Percentiles rank a stretch among this genome's conserved stretches.
phyloP scores from a whole-genome alignment of 37 sponge, comb jelly and placozoan species.

The Halichondria panicea region DNA sequence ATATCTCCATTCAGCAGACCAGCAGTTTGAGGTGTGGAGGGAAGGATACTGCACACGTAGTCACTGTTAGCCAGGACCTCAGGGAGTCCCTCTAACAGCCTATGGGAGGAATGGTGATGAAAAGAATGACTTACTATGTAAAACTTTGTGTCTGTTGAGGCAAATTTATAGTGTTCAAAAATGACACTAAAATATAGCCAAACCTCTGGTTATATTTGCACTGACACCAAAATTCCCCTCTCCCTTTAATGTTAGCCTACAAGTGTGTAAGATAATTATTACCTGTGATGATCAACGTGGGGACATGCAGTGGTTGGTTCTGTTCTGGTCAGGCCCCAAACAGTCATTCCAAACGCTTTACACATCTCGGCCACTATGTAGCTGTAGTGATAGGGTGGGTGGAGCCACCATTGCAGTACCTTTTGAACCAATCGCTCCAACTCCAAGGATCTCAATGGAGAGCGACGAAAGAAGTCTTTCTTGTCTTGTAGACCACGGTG shows the following conservation, averaged over 20 bases:
- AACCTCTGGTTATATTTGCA: background rate
- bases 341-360: constrained; percentile 53
- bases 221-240: no score
- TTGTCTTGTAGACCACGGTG: no score
- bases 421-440: constrained; percentile 48
- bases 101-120: no score
- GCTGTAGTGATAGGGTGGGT: background rate
- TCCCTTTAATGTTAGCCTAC: background rate
- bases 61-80: constrained; percentile 34
- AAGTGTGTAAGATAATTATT: background rate
- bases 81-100: constrained; percentile 19
- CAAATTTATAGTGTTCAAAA: no score
- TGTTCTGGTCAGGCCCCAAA: constrained; percentile 51
- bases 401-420: constrained; percentile 8
- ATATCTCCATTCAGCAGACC: constrained; percentile 45
- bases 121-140: no score
- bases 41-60: constrained; percentile 62
- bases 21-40: constrained; percentile 50
- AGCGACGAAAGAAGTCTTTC: background rate
- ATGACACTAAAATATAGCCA: background rate
- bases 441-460: constrained; percentile 56
- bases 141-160: no score
- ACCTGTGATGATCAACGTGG: constrained; percentile 46
- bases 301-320: constrained; percentile 6
- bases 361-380: constrained; percentile 48